These are phyloP conservation scores for Oceanodroma leucorhoa DNA, from an alignment of 2,797 vertebrate species.

Conservation along the genomic window DNA sequence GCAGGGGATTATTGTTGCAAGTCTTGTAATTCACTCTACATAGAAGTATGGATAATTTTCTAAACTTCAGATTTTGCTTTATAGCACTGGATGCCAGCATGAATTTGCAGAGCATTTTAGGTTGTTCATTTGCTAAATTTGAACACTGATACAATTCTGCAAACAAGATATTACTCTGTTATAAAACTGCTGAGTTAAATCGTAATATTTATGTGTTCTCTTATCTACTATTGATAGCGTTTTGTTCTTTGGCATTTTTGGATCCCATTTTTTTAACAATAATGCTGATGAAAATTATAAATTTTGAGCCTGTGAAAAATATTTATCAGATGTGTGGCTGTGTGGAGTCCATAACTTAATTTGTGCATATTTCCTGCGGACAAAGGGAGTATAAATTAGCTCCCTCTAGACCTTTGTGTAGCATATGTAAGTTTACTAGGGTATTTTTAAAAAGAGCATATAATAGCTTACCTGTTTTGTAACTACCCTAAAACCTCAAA, in stretches of 20 bases:
- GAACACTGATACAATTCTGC: not conserved
- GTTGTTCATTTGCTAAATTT: not conserved
- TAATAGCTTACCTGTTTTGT: not conserved
- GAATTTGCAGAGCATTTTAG: not conserved
- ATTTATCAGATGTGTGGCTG: not conserved
- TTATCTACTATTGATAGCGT: not conserved
- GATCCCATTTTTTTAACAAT: not conserved
- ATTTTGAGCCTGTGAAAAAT: not conserved
- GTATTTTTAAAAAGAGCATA: not conserved
- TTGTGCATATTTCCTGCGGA: not conserved
- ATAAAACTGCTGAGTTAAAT: not conserved
- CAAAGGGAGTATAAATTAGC: not conserved
- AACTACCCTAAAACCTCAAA: not conserved
- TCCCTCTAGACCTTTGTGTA: not conserved
- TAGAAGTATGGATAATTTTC: not conserved
- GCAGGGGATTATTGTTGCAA: not conserved
- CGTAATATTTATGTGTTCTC: not conserved
- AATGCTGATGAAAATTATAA: not conserved
- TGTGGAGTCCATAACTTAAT: not conserved
- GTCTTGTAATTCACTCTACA: not conserved
- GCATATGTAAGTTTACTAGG: not conserved
- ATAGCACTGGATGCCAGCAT: not conserved
- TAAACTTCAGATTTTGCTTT: not conserved
- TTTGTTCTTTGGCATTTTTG: not conserved
- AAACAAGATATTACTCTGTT: not conserved